These are phyloP conservation scores for Euborellia annulipes DNA, from an alignment of 1,140 invertebrate genomes.

Conservation along the genomic window DNA sequence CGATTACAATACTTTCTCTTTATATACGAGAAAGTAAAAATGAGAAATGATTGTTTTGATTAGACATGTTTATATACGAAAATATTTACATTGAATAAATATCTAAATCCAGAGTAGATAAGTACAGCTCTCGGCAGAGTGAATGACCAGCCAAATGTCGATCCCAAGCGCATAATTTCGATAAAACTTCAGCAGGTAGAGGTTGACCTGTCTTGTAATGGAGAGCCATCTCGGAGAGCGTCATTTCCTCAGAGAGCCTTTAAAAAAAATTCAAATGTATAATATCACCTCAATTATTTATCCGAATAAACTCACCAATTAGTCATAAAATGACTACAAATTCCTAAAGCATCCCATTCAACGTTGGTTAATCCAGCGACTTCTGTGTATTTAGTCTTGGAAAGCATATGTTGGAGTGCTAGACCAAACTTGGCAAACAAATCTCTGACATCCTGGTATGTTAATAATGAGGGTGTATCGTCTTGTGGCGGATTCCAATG, in stretches of 20 bases:
- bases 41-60: too few relatives aligned
- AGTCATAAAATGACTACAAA: slow-evolving; percentile 63
- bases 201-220: slow-evolving; percentile 59
- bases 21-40: too few relatives aligned
- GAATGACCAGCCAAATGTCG: slow-evolving; percentile 62
- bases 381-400: slow-evolving; percentile 62
- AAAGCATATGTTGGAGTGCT: slow-evolving; percentile 64
- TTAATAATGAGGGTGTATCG: slow-evolving; percentile 50
- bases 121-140: slow-evolving; percentile 65
- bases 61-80: too few relatives aligned
- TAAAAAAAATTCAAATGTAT: background rate
- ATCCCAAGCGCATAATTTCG: slow-evolving; percentile 42
- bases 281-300: slow-evolving; percentile 2
- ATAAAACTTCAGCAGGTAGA: slow-evolving; percentile 45
- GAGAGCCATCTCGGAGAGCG: slow-evolving; percentile 14
- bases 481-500: slow-evolving; percentile 51
- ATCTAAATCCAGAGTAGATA: slow-evolving; percentile 71
- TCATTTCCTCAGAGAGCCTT: too few relatives aligned
- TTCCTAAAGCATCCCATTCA: slow-evolving; percentile 78
- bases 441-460: slow-evolving; percentile 53
- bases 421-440: slow-evolving; percentile 77
- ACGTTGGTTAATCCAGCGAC: slow-evolving; percentile 68
- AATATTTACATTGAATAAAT: slow-evolving; percentile 48
- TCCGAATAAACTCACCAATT: slow-evolving; percentile 46
- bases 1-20: too few relatives aligned